phyloP scores from a whole-genome alignment of 2,113 vertebrate species.

The Notarius lentiginosus region DNA sequence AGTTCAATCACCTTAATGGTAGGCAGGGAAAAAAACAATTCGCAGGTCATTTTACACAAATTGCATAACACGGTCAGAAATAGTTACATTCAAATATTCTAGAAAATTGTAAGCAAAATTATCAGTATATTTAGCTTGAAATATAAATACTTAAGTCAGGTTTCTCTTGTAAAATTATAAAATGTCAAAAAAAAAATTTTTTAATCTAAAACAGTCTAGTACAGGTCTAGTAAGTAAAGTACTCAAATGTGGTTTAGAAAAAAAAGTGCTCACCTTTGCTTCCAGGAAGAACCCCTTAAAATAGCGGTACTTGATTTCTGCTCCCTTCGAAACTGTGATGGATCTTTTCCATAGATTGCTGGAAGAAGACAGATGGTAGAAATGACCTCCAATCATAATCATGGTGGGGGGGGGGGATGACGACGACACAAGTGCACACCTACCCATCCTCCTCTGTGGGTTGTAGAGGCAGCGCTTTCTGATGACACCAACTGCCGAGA shows the following conservation, averaged over 20 bases:
- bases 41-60: not conserved
- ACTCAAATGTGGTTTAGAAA: not conserved
- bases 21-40: not conserved
- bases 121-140: not conserved
- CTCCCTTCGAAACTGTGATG: constrained; percentile 75
- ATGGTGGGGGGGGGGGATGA: not conserved
- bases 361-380: constrained; percentile 14
- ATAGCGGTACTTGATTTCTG: constrained; percentile 82
- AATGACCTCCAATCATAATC: not conserved
- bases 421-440: constrained; percentile 18
- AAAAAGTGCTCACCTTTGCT: constrained; percentile 76
- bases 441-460: constrained; percentile 71
- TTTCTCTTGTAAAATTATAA: too few species aligned
- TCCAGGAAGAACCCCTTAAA: constrained; percentile 89
- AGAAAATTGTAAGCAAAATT: not conserved
- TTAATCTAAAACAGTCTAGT: not conserved
- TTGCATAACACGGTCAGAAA: not conserved
- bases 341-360: constrained; percentile 81
- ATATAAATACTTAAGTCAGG: not conserved
- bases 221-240: not conserved
- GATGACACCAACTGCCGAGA: constrained; percentile 86
- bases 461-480: constrained; percentile 78
- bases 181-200: not conserved
- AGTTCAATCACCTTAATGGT: not conserved
- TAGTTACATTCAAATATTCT: not conserved